phyloP scores from a whole-genome alignment of 2,113 vertebrate genomes.

The Redunca redunca region DNA sequence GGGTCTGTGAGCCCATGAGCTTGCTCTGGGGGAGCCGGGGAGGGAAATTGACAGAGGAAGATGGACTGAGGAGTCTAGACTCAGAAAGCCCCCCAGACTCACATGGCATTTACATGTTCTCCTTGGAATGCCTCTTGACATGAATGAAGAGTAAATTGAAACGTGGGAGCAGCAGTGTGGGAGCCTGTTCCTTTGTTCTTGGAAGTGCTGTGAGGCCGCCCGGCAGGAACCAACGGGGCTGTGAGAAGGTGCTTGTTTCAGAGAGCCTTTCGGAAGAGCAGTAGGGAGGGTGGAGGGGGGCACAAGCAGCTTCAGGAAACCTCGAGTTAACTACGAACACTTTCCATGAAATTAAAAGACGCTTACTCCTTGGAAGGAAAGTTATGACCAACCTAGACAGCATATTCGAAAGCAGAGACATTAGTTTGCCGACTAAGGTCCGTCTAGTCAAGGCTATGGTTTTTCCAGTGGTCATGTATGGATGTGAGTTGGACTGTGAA shows the following conservation, averaged over 20 bases:
- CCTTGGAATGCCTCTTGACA: neutral
- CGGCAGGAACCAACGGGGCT: neutral
- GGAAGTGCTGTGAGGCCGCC: neutral
- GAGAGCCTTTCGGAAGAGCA: rapidly evolving
- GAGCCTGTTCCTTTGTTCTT: neutral
- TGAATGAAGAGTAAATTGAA: slow-evolving; percentile 12
- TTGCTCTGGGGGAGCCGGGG: rapidly evolving
- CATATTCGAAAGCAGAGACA: too few species aligned
- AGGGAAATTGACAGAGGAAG: rapidly evolving
- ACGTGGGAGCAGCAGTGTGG: neutral
- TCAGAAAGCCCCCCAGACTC: neutral
- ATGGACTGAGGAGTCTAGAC: rapidly evolving
- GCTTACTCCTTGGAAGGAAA: too few species aligned
- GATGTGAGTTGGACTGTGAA: too few species aligned
- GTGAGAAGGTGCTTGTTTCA: neutral
- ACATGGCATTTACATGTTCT: neutral
- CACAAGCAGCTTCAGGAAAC: neutral
- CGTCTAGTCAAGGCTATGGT: too few species aligned
- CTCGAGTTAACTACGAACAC: neutral
- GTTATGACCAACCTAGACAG: too few species aligned
- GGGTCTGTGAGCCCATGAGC: neutral
- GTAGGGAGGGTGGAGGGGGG: neutral
- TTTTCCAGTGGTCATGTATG: too few species aligned
- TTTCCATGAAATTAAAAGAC: neutral
- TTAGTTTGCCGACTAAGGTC: too few species aligned